Conservation (phyloP, 2,113 vertebrate genomes). For the Burhinus oedicnemus region DNA sequence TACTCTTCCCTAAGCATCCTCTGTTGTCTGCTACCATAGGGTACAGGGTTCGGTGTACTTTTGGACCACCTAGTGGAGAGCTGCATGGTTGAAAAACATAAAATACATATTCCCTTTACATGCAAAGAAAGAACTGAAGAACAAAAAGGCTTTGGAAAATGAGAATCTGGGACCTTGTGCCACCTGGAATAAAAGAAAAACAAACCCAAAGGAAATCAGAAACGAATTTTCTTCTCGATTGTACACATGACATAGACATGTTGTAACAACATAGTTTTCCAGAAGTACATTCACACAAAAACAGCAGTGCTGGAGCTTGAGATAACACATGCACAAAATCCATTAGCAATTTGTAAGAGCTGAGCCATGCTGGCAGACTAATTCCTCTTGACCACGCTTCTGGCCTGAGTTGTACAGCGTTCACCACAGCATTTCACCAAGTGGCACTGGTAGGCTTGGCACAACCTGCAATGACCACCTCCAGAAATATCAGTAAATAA, state of each 20-base stretch:
- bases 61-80: neutral
- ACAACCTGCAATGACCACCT: neutral
- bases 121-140: neutral
- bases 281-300: neutral
- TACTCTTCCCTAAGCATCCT: neutral
- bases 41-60: neutral
- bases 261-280: neutral
- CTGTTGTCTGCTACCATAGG: neutral
- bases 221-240: neutral
- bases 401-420: neutral
- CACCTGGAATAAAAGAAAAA: neutral
- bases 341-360: slow-evolving; percentile 1
- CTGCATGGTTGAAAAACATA: neutral
- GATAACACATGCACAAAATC: slow-evolving; percentile 25
- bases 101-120: neutral
- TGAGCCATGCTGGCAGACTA: neutral
- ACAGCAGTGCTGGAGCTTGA: neutral
- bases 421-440: rapidly evolving
- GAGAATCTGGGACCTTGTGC: neutral
- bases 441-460: neutral
- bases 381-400: neutral
- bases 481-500: neutral
- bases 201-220: neutral
- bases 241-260: neutral
- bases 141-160: neutral